phyloP scores from a whole-genome alignment of 2,888 invertebrate genomes.

The Lamellibrachia satsuma region DNA sequence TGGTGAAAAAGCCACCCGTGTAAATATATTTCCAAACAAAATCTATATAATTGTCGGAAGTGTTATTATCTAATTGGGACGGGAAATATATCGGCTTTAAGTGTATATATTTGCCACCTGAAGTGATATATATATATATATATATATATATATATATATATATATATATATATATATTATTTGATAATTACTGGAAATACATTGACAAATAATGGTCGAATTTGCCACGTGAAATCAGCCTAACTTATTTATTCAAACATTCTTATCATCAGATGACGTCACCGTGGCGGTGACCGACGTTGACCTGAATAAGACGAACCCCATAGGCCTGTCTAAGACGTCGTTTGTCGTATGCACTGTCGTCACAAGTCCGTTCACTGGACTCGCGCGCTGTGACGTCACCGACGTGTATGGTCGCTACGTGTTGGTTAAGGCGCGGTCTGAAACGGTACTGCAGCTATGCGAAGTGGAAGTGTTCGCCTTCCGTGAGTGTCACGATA shows the following conservation, averaged over 20 bases:
- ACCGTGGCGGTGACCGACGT: neutral
- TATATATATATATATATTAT: no score
- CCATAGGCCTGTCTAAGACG: neutral
- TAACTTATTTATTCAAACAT: neutral
- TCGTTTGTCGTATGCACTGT: neutral
- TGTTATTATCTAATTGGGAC: no score
- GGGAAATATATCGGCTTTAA: no score
- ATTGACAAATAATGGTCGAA: no score
- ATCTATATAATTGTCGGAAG: no score
- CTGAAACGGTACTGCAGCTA: neutral
- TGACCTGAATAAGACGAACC: neutral
- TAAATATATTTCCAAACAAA: no score
- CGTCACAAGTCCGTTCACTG: neutral
- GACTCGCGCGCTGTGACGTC: neutral
- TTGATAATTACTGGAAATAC: no score
- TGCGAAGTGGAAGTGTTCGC: conserved; percentile 17
- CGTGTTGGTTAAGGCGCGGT: neutral
- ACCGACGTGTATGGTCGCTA: neutral
- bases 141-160: no score
- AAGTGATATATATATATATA: no score
- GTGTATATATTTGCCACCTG: no score
- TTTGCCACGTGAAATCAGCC: no score
- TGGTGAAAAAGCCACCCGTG: no score
- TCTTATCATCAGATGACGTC: neutral
- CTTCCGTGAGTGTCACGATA: neutral